phyloP scores from a whole-genome alignment of 2,113 vertebrate genomes.

The Eudyptes chrysolophus region DNA sequence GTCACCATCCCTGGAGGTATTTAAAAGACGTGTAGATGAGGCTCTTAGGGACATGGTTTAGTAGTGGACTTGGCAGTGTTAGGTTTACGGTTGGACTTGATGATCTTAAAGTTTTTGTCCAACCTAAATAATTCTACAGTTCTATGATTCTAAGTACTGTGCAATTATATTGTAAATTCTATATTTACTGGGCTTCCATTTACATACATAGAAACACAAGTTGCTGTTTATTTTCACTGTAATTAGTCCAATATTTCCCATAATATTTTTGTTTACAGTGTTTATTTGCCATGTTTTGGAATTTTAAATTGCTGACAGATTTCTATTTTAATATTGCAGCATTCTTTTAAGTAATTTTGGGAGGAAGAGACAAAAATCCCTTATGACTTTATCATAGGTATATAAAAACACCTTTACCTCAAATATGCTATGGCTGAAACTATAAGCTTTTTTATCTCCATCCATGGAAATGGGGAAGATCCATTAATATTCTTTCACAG shows the following conservation, averaged over 20 bases:
- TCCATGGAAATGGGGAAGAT: background rate
- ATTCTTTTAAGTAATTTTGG: background rate
- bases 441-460: background rate
- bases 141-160: background rate
- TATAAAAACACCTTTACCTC: background rate
- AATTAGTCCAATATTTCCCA: background rate
- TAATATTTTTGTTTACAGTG: background rate
- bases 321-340: background rate
- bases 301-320: background rate
- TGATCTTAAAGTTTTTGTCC: no score
- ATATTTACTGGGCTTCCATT: constrained; percentile 1
- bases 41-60: no score
- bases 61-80: no score
- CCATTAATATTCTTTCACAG: background rate
- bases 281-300: background rate
- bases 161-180: constrained; percentile 20
- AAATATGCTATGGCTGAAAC: background rate
- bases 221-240: background rate
- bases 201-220: background rate
- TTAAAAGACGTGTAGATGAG: no score
- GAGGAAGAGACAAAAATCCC: background rate
- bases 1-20: no score
- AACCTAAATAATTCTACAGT: no score
- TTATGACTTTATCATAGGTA: background rate
- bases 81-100: no score